Evolutionary conservation across 2,888 invertebrate genomes (phyloP), one percentile per base, ranked within the genome.

Genomic region (Eurytoma adleriae): DNA sequence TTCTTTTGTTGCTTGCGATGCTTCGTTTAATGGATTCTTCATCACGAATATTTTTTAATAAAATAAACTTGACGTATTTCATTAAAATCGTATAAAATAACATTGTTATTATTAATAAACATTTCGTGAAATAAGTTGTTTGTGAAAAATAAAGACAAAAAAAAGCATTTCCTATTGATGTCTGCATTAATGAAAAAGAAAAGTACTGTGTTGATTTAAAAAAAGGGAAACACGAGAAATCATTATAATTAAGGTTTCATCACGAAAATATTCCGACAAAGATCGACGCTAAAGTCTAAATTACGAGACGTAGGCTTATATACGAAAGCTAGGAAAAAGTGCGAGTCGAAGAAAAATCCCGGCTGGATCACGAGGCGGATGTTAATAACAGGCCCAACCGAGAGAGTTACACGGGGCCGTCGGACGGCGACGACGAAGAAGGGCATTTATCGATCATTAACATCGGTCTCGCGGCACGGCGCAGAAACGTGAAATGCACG

Each of bases 361-460:
- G 57, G 13, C 27, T 7, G 7, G 40, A 30, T 62, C 56, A 40
- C 52, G 57, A 70, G 10, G 57, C 16, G 40, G 48, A 69, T 57
- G n/a, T 27, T 70, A 70, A 69, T 70, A 70, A 70, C 40, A 64
- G 30, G n/a, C 70, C 61, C 27, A 57, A 18, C 59, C 40, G 40
- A 40, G 40, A 54, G 54, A 13, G n/a, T 54, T 54, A n/a, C 54
- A 54, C 54, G 54, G n/a, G n/a, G 54, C 13, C 54, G 54, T 14
- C 7, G 27, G 10, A 62, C 7, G 27, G 3, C 24, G 30, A 62
- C 48, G 50, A 14, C 66, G 52, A 30, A 61, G 56, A 62, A 24
- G 56, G 50, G 67, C 73, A 69, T 68, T 79, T 79, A 79, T 56
- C 73, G 56, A 69, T 73, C 61, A 54, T 62, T 68, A 79, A 79